phyloP scores from a whole-genome alignment of 2,113 vertebrate genomes.

The Craseonycteris thonglongyai region DNA sequence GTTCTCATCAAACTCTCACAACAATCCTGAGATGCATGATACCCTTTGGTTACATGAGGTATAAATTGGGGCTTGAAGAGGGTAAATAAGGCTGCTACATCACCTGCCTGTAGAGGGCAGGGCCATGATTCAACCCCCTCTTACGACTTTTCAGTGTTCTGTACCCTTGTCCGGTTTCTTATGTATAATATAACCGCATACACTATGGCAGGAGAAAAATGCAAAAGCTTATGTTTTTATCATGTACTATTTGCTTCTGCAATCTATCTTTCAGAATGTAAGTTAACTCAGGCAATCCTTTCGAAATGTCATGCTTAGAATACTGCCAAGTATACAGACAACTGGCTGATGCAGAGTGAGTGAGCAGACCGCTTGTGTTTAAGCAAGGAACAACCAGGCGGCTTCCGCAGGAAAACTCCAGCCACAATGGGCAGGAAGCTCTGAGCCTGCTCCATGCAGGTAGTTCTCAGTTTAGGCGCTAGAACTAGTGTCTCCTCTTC shows the following conservation, averaged over 20 bases:
- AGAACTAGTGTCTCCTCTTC: constrained; percentile 5
- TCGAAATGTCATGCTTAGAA: constrained; percentile 11
- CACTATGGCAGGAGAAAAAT: constrained; percentile 5
- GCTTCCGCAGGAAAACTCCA: not conserved
- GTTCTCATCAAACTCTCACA: not conserved
- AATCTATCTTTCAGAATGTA: constrained; percentile 32
- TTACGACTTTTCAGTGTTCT: not conserved
- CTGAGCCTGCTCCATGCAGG: not conserved
- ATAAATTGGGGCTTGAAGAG: not conserved
- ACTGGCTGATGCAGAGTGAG: not conserved
- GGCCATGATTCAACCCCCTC: not conserved
- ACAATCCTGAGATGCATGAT: not conserved
- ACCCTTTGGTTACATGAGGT: not conserved
- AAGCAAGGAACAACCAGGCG: not conserved
- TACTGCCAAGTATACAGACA: not conserved
- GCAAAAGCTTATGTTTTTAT: constrained; percentile 34
- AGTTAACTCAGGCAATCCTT: constrained; percentile 22
- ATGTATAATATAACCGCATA: not conserved
- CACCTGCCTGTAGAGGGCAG: not conserved
- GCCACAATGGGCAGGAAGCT: not conserved
- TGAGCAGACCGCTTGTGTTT: not conserved
- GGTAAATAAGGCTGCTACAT: not conserved
- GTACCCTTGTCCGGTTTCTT: constrained; percentile 11
- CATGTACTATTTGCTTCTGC: constrained; percentile 7
- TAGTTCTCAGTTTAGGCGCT: not conserved